Evolutionary conservation across 2,797 vertebrate genomes (phyloP).

Genomic region (Acanthornis magna): DNA sequence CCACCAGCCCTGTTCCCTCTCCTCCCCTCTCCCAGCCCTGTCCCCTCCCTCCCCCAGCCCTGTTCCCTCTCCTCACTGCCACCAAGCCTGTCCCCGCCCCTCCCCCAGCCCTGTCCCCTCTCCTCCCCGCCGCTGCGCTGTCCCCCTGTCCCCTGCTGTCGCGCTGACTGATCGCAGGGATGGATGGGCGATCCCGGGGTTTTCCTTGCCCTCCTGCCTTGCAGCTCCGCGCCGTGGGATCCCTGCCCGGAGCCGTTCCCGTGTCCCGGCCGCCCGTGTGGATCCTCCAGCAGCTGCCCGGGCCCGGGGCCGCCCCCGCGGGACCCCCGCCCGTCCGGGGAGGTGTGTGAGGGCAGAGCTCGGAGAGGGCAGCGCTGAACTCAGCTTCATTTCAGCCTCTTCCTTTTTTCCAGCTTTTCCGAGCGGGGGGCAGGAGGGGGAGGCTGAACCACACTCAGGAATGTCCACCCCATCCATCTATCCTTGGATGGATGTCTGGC

Average conservation of each 20-base stretch:
- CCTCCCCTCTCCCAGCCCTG: background rate
- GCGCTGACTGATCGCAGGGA: no score
- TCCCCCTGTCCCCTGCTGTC: background rate
- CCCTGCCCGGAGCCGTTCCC: rapidly evolving
- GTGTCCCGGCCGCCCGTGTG: background rate
- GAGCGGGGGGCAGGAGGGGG: background rate
- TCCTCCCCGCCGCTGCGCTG: no score
- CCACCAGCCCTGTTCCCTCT: background rate
- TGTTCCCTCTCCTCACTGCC: background rate
- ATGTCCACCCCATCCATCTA: rapidly evolving
- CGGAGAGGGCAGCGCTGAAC: background rate
- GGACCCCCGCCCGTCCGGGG: background rate
- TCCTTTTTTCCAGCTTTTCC: background rate
- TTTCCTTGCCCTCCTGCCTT: background rate
- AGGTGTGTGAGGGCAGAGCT: background rate
- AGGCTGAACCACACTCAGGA: background rate
- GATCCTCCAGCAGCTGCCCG: background rate
- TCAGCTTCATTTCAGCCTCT: no score
- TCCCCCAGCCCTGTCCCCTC: background rate
- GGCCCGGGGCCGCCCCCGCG: rapidly evolving
- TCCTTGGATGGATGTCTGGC: background rate
- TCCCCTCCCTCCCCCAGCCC: background rate
- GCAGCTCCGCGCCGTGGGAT: background rate
- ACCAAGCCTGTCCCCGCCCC: background rate
- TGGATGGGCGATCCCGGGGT: background rate